Percentiles rank a stretch among this genome's conserved stretches.
Conservation (phyloP, 2,888 invertebrate genomes). For the Tribolium freemani region DNA sequence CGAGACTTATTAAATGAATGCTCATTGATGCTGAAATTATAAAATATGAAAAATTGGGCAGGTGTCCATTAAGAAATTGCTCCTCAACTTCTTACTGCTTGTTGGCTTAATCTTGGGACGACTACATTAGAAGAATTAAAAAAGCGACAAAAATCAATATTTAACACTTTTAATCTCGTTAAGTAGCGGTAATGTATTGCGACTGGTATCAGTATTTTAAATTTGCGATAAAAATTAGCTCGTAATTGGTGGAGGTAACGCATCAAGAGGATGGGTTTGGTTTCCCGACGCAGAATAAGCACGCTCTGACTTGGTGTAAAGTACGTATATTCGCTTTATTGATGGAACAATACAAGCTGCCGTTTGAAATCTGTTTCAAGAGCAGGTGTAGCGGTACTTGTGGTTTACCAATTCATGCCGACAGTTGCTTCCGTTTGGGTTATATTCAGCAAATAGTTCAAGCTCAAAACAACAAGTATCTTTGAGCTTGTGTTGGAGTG, state of each 20-base stretch:
- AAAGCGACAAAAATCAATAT: not conserved
- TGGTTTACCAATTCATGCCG: constrained; percentile 17
- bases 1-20: not conserved
- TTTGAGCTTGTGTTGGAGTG: not conserved
- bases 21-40: not conserved
- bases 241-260: not conserved
- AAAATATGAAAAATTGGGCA: not conserved
- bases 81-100: not conserved
- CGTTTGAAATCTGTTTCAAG: constrained; percentile 20
- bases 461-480: constrained; percentile 1
- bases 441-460: constrained; percentile 10
- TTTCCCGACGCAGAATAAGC: not conserved
- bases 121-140: not conserved
- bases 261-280: not conserved
- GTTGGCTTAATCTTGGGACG: not conserved
- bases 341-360: constrained; percentile 2
- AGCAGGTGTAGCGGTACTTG: constrained; percentile 16
- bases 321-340: not conserved
- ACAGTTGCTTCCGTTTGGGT: constrained; percentile 23
- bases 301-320: not conserved
- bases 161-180: not conserved
- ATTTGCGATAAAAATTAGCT: not conserved
- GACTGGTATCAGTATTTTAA: not conserved
- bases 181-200: not conserved
- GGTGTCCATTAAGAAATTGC: not conserved